Percentiles rank a stretch among this genome's conserved stretches.
Evolutionary conservation across 2,888 invertebrate genomes (phyloP).

Genomic region (Conops quadrifasciatus): DNA sequence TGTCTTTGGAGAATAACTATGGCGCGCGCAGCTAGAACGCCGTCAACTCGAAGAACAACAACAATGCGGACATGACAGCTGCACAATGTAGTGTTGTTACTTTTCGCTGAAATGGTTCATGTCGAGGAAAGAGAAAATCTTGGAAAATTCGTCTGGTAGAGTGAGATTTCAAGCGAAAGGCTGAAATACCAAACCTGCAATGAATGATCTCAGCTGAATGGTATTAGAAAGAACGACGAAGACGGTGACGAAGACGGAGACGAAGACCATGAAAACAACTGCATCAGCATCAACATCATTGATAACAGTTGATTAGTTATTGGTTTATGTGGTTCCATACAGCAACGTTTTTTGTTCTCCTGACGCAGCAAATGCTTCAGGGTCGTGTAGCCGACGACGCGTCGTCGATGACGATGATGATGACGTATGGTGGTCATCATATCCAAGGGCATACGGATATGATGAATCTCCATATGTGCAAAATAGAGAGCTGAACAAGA

Average conservation of each 20-base stretch:
- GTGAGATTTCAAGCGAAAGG: slow-evolving; percentile 24
- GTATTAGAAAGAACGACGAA: neutral
- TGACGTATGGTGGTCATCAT: slow-evolving; percentile 23
- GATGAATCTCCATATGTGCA: neutral
- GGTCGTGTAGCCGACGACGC: slow-evolving; percentile 12
- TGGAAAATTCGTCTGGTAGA: slow-evolving; percentile 6
- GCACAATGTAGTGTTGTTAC: slow-evolving; percentile 41
- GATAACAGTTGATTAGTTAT: slow-evolving; percentile 35
- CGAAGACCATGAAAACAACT: slow-evolving; percentile 13
- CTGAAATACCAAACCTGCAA: slow-evolving; percentile 36
- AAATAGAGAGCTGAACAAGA: too few relatives aligned
- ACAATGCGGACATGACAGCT: slow-evolving; percentile 45
- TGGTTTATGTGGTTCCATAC: slow-evolving; percentile 16
- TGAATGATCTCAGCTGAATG: slow-evolving; percentile 24
- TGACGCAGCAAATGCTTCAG: neutral
- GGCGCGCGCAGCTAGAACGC: too few relatives aligned
- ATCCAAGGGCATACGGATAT: neutral
- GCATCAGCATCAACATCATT: slow-evolving; percentile 29
- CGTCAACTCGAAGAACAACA: slow-evolving; percentile 18
- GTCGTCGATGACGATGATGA: slow-evolving; percentile 11
- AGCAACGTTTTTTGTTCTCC: neutral
- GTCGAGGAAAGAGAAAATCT: slow-evolving; percentile 10
- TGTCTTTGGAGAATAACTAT: neutral
- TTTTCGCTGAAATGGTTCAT: slow-evolving; percentile 32
- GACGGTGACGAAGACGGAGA: neutral